Percentiles rank a stretch among this genome's conserved stretches.
Conservation (phyloP, 2,113 vertebrate species). For the Tympanuchus pallidicinctus region DNA sequence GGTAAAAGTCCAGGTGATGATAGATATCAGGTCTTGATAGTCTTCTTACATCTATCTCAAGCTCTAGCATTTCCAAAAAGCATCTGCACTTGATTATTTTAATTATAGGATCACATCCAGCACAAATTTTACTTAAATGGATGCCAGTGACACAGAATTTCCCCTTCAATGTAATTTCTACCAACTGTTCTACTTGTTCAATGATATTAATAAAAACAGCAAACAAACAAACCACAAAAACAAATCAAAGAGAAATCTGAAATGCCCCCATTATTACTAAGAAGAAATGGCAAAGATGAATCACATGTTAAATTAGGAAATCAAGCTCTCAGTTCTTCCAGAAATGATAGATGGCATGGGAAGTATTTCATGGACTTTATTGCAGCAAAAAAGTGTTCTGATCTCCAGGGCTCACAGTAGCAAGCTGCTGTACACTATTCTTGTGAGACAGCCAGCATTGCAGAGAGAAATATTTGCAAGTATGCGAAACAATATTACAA, state of each 20-base stretch:
- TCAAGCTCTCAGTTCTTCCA: not conserved
- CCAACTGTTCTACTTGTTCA: not conserved
- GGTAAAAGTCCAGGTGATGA: not conserved
- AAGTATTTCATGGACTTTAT: not conserved
- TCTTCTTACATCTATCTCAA: not conserved
- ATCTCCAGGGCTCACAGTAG: not conserved
- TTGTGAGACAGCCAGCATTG: not conserved
- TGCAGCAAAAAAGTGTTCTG: not conserved
- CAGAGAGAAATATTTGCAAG: not conserved
- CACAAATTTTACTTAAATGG: not conserved
- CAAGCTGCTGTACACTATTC: not conserved
- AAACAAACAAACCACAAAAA: not conserved
- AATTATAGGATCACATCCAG: not conserved
- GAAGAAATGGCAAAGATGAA: not conserved
- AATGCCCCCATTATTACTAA: not conserved
- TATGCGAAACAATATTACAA: not conserved
- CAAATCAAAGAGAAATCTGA: not conserved
- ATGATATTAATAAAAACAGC: not conserved
- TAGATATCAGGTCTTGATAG: not conserved
- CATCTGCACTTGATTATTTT: not conserved
- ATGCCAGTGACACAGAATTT: not conserved
- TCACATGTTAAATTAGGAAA: not conserved
- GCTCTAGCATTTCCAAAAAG: not conserved
- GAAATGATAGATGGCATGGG: not conserved
- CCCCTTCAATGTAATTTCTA: not conserved